Percentiles rank a stretch among this genome's conserved stretches.
phyloP scores from a whole-genome alignment of 2,888 invertebrate genomes.

The Maniola hyperantus region DNA sequence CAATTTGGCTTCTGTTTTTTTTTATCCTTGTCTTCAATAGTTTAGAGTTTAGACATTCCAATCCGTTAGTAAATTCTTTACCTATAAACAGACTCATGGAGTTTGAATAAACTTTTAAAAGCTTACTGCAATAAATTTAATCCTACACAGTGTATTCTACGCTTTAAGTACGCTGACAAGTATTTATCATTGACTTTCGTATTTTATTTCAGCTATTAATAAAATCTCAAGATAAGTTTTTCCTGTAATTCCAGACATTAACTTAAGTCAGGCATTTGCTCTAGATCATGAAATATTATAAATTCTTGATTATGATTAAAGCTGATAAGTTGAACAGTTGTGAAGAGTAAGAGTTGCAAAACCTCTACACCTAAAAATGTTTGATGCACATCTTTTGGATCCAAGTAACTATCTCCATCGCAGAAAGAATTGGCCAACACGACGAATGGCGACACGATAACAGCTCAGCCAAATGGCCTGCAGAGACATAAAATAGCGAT shows the following conservation, averaged over 20 bases:
- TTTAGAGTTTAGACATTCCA: no score
- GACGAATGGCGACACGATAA: neutral
- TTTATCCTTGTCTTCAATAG: no score
- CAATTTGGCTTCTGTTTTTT: no score
- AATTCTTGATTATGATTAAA: constrained; percentile 7
- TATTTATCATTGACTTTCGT: constrained; percentile 17
- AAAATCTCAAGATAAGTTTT: constrained; percentile 15
- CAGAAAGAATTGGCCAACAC: neutral
- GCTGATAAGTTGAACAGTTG: no score
- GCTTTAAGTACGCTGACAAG: neutral
- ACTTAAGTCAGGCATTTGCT: constrained; percentile 12
- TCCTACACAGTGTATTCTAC: neutral
- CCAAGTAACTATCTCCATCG: neutral
- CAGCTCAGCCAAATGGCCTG: constrained; percentile 4
- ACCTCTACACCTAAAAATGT: no score
- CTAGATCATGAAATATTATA: constrained; percentile 28
- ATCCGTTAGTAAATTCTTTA: no score
- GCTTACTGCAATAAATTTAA: no score
- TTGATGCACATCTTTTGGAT: neutral
- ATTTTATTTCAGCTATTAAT: constrained; percentile 22
- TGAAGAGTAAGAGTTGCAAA: neutral
- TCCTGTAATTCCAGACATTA: constrained; percentile 11
- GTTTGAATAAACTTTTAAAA: no score
- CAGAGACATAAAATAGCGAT: neutral
- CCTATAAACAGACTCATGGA: no score